phyloP scores from a whole-genome alignment of 2,888 invertebrate species.

The Acholoe squamosa region DNA sequence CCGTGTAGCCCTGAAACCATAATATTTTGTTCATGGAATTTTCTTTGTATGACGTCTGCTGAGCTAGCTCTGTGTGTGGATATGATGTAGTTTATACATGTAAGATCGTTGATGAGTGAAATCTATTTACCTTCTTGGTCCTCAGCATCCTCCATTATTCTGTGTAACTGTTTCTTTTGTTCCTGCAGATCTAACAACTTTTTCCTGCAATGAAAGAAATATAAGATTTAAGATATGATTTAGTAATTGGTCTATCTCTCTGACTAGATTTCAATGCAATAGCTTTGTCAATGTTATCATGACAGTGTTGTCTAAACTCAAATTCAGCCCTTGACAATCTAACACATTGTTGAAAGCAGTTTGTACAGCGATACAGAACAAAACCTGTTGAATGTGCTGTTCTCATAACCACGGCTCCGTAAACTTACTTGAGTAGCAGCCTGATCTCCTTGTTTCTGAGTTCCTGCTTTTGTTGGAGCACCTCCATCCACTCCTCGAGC shows the following conservation, averaged over 20 bases:
- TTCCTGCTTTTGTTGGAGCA: conserved; percentile 43
- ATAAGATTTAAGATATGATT: background rate
- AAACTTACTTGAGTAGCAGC: conserved; percentile 29
- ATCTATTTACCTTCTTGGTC: conserved; percentile 7
- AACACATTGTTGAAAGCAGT: too few relatives aligned
- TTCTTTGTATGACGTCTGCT: too few relatives aligned
- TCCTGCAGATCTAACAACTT: conserved; percentile 43
- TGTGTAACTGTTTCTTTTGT: conserved; percentile 12
- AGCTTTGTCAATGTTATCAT: too few relatives aligned
- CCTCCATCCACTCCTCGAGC: conserved; percentile 53
- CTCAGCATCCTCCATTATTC: background rate
- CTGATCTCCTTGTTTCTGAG: conserved; percentile 36
- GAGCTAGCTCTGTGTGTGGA: too few relatives aligned
- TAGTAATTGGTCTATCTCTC: too few relatives aligned
- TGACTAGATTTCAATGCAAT: too few relatives aligned
- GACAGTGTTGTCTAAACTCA: too few relatives aligned
- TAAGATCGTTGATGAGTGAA: too few relatives aligned
- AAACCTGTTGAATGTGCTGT: background rate
- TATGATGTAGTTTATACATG: too few relatives aligned
- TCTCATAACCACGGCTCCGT: background rate
- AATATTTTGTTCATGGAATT: too few relatives aligned
- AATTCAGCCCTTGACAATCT: too few relatives aligned
- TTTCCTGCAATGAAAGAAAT: background rate
- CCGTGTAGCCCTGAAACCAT: too few relatives aligned
- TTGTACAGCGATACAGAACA: background rate